Evolutionary conservation across 2,888 invertebrate genomes (phyloP).

Genomic region (Sphecodes monilicornis): DNA sequence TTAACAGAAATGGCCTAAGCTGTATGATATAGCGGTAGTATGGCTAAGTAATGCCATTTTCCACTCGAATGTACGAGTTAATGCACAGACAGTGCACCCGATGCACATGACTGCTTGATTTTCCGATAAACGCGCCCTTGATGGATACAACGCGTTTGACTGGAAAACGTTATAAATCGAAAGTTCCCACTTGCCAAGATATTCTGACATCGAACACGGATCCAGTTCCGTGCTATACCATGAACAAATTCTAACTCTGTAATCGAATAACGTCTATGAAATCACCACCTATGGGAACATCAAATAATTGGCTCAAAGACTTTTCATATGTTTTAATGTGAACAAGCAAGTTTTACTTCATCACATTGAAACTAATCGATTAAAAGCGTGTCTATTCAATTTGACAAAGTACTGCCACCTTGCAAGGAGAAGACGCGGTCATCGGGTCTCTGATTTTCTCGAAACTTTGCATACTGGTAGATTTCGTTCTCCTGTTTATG

Average conservation of each 20-base stretch:
- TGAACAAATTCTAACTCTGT: neutral
- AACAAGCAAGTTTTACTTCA: no score
- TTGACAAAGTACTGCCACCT: no score
- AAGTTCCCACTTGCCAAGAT: conserved; percentile 47
- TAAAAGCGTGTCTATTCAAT: no score
- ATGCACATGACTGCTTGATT: conserved; percentile 71
- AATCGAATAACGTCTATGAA: neutral
- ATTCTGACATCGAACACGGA: conserved; percentile 16
- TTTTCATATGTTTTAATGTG: no score
- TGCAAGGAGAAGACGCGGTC: no score
- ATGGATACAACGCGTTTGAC: conserved; percentile 61
- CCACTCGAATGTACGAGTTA: conserved; percentile 62
- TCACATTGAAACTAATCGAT: no score
- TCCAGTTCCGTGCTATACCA: neutral
- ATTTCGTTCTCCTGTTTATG: no score
- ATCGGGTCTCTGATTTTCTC: no score
- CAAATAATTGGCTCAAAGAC: no score
- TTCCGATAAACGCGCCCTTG: conserved; percentile 63
- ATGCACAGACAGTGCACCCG: conserved; percentile 63
- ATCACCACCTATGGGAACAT: neutral
- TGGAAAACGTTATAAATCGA: conserved; percentile 71
- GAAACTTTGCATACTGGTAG: no score
- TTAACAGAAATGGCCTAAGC: conserved; percentile 40
- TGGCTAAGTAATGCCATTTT: conserved; percentile 64
- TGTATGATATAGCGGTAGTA: conserved; percentile 40